phyloP scores from a whole-genome alignment of 2,113 vertebrate species.

The Oryzias javanicus region DNA sequence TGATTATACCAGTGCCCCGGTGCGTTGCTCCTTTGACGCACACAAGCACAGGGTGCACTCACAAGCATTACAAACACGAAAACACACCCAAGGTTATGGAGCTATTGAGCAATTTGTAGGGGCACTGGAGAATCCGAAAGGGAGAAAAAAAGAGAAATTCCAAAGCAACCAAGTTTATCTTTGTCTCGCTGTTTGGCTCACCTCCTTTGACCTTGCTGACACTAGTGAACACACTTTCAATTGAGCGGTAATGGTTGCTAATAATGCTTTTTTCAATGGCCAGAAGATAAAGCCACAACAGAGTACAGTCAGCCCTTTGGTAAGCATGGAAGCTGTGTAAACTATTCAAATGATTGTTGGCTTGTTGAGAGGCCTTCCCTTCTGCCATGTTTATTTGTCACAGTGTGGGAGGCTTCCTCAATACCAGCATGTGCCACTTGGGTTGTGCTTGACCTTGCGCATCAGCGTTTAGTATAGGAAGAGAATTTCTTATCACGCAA shows the following conservation, averaged over 20 bases:
- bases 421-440: constrained; percentile 41
- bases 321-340: constrained; percentile 22
- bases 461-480: constrained; percentile 42
- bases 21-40: constrained; percentile 46
- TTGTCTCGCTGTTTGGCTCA: constrained; percentile 37
- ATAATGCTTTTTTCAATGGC: constrained; percentile 43
- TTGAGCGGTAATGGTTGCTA: constrained; percentile 32
- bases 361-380: constrained; percentile 27
- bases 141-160: not conserved
- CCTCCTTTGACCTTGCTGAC: constrained; percentile 55
- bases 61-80: constrained; percentile 1
- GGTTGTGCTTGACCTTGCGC: constrained; percentile 57
- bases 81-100: constrained; percentile 44
- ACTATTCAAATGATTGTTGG: constrained; percentile 38
- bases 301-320: constrained; percentile 25
- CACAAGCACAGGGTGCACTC: constrained; percentile 34
- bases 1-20: constrained; percentile 68
- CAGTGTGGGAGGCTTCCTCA: constrained; percentile 35
- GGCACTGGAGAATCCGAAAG: constrained; percentile 27
- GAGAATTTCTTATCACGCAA: constrained; percentile 59
- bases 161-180: constrained; percentile 50
- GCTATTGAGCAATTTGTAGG: constrained; percentile 37
- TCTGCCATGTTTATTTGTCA: constrained; percentile 34
- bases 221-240: constrained; percentile 34
- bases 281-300: constrained; percentile 24